Conservation (phyloP, 2,888 invertebrate species). For the Sminthurinus aureus region DNA sequence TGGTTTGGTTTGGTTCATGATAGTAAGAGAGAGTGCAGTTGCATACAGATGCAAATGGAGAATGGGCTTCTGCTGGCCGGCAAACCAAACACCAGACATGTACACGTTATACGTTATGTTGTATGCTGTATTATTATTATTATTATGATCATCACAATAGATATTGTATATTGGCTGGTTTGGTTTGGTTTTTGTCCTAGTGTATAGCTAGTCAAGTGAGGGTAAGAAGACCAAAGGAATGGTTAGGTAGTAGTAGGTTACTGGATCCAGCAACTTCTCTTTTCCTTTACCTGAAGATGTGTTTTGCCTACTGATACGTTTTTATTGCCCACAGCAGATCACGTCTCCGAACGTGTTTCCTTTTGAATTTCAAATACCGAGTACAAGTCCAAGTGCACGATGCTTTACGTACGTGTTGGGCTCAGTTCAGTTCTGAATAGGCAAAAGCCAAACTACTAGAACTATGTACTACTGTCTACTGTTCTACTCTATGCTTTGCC, state of each 20-base stretch:
- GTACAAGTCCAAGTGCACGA: conserved; percentile 4
- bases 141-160: not conserved
- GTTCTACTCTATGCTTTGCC: not conserved
- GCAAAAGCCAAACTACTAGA: conserved; percentile 17
- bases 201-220: too few species aligned
- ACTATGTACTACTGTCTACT: too few species aligned
- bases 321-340: conserved; percentile 46
- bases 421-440: conserved; percentile 1
- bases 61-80: conserved; percentile 8
- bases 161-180: not conserved
- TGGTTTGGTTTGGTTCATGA: too few species aligned
- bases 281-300: conserved; percentile 36
- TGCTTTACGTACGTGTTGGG: conserved; percentile 22
- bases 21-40: not conserved
- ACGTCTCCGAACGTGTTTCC: conserved; percentile 44
- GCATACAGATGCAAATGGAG: not conserved
- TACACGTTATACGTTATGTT: too few species aligned
- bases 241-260: conserved; percentile 25
- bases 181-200: not conserved
- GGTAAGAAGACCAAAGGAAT: not conserved
- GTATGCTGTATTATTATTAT: not conserved
- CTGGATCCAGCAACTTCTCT: conserved; percentile 5
- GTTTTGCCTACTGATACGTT: conserved; percentile 41
- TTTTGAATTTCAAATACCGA: conserved; percentile 35
- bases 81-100: not conserved